A percentile compares a stretch with the other conserved stretches of the same genome.
phyloP scores from a whole-genome alignment of 2,113 vertebrate genomes.

The Scortum barcoo region DNA sequence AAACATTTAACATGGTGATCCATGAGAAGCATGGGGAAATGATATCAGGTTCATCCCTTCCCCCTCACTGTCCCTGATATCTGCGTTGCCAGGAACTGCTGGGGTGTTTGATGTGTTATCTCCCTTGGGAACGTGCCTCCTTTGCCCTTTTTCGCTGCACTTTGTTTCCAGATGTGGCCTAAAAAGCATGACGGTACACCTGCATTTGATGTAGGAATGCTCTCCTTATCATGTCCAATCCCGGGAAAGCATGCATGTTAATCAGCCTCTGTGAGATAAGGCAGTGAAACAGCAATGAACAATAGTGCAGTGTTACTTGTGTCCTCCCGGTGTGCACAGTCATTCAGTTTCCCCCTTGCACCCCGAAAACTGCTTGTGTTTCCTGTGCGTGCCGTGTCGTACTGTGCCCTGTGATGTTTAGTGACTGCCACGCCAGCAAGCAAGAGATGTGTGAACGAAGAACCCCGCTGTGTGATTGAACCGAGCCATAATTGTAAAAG shows the following conservation, averaged over 20 bases:
- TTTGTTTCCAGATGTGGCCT: slow-evolving; percentile 60
- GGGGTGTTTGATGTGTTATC: slow-evolving; percentile 60
- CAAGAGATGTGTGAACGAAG: slow-evolving; percentile 76
- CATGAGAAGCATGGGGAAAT: slow-evolving; percentile 74
- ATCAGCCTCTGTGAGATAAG: slow-evolving; percentile 76
- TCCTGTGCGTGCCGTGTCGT: slow-evolving; percentile 59
- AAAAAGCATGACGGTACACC: slow-evolving; percentile 64
- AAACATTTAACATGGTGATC: slow-evolving; percentile 77
- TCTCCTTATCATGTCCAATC: slow-evolving; percentile 30
- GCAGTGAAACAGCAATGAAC: slow-evolving; percentile 85
- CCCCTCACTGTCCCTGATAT: slow-evolving; percentile 77
- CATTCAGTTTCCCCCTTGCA: slow-evolving; percentile 68
- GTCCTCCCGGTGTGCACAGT: slow-evolving; percentile 66
- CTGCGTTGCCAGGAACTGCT: slow-evolving; percentile 60
- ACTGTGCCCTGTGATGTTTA: slow-evolving; percentile 42
- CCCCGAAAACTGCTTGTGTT: slow-evolving; percentile 58
- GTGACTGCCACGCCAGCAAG: slow-evolving; percentile 66
- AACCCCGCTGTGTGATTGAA: slow-evolving; percentile 25
- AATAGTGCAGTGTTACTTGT: slow-evolving; percentile 66
- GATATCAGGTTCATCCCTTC: slow-evolving; percentile 76
- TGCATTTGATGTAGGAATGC: slow-evolving; percentile 59
- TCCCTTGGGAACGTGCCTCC: slow-evolving; percentile 41
- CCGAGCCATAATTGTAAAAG: background rate
- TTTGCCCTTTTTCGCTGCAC: slow-evolving; percentile 44
- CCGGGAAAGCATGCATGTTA: slow-evolving; percentile 64